phyloP scores from a whole-genome alignment of 2,797 vertebrate genomes.

The Aotus griseimembra region DNA sequence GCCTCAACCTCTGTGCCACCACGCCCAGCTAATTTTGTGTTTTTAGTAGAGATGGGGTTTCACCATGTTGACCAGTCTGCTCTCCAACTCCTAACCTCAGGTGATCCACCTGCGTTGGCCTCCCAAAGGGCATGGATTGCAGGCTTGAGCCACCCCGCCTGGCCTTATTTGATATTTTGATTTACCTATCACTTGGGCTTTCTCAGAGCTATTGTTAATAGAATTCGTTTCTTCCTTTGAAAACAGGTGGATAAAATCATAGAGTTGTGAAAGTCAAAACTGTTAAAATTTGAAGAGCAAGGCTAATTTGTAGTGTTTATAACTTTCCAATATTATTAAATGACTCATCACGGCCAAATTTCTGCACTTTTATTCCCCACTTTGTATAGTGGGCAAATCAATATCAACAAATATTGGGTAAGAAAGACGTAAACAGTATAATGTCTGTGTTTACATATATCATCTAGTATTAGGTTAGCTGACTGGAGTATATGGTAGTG shows the following conservation, averaged over 20 bases:
- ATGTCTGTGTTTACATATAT: conserved; percentile 45
- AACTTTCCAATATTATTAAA: conserved; percentile 49
- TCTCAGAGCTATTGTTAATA: conserved; percentile 18
- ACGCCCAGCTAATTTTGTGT: too few relatives aligned
- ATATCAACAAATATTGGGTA: conserved; percentile 35
- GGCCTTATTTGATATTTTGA: background rate
- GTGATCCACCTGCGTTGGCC: too few relatives aligned
- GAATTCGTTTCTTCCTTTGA: conserved; percentile 20
- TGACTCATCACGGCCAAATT: conserved; percentile 12
- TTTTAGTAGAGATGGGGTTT: too few relatives aligned
- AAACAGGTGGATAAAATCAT: conserved; percentile 23
- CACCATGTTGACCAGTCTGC: too few relatives aligned
- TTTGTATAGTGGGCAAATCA: background rate
- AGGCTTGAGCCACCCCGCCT: too few relatives aligned
- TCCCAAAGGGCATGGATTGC: too few relatives aligned
- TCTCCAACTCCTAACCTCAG: too few relatives aligned
- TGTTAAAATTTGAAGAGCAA: conserved; percentile 37
- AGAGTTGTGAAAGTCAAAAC: background rate
- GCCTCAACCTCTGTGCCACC: too few relatives aligned
- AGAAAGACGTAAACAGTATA: background rate
- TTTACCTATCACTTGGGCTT: background rate
- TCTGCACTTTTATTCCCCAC: background rate
- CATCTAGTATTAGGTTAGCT: conserved; percentile 4
- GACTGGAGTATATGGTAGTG: background rate
- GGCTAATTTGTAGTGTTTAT: conserved; percentile 50